phyloP scores from a whole-genome alignment of 1,140 invertebrate species.

The Antheraea pernyi region DNA sequence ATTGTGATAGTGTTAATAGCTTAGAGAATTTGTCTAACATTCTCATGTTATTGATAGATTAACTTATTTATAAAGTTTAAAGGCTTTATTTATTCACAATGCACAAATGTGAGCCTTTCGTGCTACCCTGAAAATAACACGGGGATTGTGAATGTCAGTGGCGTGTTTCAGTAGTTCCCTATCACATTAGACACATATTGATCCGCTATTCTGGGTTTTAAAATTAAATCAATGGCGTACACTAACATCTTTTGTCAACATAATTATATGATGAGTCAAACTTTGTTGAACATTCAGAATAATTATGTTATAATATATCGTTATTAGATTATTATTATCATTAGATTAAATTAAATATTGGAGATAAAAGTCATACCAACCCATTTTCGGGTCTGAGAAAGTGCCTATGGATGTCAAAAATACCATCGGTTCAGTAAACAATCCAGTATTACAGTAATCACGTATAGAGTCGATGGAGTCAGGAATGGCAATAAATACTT shows the following conservation, averaged over 20 bases:
- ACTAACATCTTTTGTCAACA: too few species aligned
- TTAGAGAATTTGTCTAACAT: not conserved
- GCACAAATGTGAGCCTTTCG: not conserved
- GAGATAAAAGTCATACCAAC: too few species aligned
- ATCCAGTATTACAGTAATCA: too few species aligned
- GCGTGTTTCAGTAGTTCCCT: not conserved
- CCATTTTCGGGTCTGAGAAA: too few species aligned
- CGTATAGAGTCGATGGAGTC: too few species aligned
- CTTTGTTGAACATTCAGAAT: not conserved
- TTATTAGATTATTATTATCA: too few species aligned
- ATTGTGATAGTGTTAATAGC: not conserved
- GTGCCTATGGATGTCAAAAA: too few species aligned
- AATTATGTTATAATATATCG: too few species aligned
- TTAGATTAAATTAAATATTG: too few species aligned
- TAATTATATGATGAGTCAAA: not conserved
- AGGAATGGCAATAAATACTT: too few species aligned
- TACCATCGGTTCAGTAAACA: too few species aligned
- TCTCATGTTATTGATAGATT: not conserved
- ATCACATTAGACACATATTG: not conserved
- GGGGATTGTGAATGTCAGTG: not conserved
- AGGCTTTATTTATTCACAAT: not conserved
- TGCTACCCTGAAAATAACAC: not conserved
- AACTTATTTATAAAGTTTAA: slow-evolving; percentile 4
- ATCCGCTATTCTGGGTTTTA: not conserved
- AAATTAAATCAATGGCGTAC: not conserved